These are phyloP conservation scores for Bedellia somnulentella DNA, from an alignment of 2,888 invertebrate genomes.

Conservation along the genomic window DNA sequence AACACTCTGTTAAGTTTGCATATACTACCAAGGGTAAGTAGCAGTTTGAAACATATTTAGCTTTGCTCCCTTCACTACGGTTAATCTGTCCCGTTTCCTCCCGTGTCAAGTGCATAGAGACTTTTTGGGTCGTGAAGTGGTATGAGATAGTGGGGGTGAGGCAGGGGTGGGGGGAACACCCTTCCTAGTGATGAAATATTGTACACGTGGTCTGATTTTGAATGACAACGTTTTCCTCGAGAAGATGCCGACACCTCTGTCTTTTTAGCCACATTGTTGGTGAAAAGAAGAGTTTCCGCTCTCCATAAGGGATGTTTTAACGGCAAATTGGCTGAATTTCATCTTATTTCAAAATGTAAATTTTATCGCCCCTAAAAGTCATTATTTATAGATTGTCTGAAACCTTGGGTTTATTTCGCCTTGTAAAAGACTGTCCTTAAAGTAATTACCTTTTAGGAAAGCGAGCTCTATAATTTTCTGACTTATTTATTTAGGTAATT, in stretches of 20 bases:
- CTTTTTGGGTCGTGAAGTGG: constrained; percentile 47
- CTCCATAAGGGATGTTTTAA: not conserved
- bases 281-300: constrained; percentile 37
- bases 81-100: constrained; percentile 61
- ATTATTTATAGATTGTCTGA: too few relatives aligned
- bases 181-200: constrained; percentile 71
- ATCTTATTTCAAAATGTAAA: constrained; percentile 1
- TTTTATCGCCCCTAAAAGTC: too few relatives aligned
- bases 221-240: constrained; percentile 68
- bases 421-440: not conserved
- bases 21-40: too few relatives aligned
- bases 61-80: constrained; percentile 60
- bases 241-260: constrained; percentile 31
- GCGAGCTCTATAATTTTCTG: too few relatives aligned
- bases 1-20: too few relatives aligned
- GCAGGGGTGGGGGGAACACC: constrained; percentile 21
- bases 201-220: constrained; percentile 74
- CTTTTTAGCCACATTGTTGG: constrained; percentile 46
- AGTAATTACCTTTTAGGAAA: too few relatives aligned
- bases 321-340: not conserved
- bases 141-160: constrained; percentile 14
- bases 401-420: not conserved
- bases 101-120: constrained; percentile 60
- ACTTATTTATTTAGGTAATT: too few relatives aligned
- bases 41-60: constrained; percentile 60